Base-by-base conservation (phyloP, 2,797 vertebrate species). In the Chromis chromis region DNA sequence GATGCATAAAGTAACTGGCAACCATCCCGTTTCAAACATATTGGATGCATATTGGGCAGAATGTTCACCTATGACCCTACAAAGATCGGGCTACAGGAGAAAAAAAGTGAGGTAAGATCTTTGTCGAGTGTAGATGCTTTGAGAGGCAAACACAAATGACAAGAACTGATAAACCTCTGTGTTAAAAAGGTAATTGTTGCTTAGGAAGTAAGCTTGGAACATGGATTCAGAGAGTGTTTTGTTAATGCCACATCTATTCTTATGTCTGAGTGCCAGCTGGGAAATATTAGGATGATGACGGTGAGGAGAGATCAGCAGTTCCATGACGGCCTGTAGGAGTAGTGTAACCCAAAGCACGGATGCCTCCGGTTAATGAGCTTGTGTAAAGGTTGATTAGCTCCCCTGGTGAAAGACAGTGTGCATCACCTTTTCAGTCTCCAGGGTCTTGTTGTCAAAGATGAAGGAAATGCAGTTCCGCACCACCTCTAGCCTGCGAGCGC, bases 371-470 rank as follows among this genome's bases (percentile, higher is more conserved):
- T 76, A 78, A 70, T 60, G 57, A 78, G 68, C 31, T 56, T 52
- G 36, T 74, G 78, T 57, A 65, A 79, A 68, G 63, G 68, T 52
- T 73, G 70, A 85, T 70, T 65, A 81, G 65, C 56, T 59, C 31
- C 25, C 19, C 63, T 70, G 76, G 64, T 79, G 65, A 78, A 78
- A 76, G 76, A 85, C 54, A 67, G 1, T 33, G 50, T 65, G 54
- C 70, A 85, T 88, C 85, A 88, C 98, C 97, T 99, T 99, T 88
- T 99, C 97, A 9, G 97, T 98, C 90, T 99, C 98, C 92, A 98
- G 90, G 83, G 95, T 96, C 93, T 99, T 99, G 92, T 96, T 98
- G 89, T 99, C 97, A 83, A 99, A 99, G 93, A 99, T 96, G 82
- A 96, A 96, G 0, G 96, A 94, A 88, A 99, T 98, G 93, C 98